These are phyloP conservation scores for Scaptomyza montana DNA, from an alignment of 1,140 invertebrate species.

Conservation along the genomic window DNA sequence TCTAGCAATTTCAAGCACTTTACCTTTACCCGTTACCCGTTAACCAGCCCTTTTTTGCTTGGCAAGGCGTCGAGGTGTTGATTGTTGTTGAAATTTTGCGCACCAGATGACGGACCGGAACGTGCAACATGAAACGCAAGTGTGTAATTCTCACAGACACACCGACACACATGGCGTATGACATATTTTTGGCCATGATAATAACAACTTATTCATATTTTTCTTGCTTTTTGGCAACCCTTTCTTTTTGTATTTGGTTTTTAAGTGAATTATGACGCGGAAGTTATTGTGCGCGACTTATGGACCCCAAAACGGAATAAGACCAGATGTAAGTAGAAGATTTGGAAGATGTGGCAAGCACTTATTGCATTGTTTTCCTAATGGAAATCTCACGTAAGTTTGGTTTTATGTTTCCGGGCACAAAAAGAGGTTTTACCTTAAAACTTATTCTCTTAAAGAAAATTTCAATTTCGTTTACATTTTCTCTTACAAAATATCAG, in stretches of 20 bases:
- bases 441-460: too few species aligned
- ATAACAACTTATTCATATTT: slow-evolving; percentile 74
- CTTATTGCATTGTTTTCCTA: slow-evolving; percentile 1
- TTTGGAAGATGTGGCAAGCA: too few species aligned
- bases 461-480: too few species aligned
- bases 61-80: slow-evolving; percentile 64
- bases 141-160: slow-evolving; percentile 18
- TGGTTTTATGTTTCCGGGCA: background rate
- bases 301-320: slow-evolving; percentile 2
- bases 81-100: slow-evolving; percentile 74
- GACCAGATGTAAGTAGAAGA: background rate
- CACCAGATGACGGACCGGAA: slow-evolving; percentile 52
- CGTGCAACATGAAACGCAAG: slow-evolving; percentile 45
- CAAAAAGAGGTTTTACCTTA: background rate
- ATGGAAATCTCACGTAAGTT: slow-evolving; percentile 11
- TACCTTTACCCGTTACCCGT: slow-evolving; percentile 36
- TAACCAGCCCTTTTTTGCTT: background rate
- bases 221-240: slow-evolving; percentile 15
- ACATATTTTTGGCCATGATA: slow-evolving; percentile 74
- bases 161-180: slow-evolving; percentile 35
- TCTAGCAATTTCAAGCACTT: slow-evolving; percentile 78
- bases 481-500: background rate
- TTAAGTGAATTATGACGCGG: slow-evolving; percentile 2
- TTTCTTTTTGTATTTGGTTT: background rate
- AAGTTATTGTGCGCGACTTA: slow-evolving; percentile 36